Evolutionary conservation across 2,113 vertebrate genomes (phyloP).

Genomic region (Pangasianodon hypophthalmus): DNA sequence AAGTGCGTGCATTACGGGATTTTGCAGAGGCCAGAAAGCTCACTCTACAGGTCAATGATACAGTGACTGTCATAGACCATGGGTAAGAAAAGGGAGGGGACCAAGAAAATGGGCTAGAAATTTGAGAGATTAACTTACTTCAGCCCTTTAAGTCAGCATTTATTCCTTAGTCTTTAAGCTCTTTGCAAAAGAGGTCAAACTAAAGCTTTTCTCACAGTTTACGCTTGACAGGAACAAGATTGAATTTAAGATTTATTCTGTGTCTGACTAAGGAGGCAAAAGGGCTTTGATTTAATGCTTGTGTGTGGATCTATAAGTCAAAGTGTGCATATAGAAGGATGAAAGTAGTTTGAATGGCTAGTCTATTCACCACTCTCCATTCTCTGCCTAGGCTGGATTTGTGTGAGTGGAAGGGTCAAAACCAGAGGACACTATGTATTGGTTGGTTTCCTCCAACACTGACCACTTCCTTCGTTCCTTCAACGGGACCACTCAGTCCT

Average conservation of each 20-base stretch:
- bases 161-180: background rate
- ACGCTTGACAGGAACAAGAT: background rate
- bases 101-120: background rate
- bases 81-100: constrained; percentile 63
- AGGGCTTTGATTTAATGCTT: background rate
- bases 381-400: constrained; percentile 71
- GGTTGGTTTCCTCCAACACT: constrained; percentile 79
- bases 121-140: constrained; percentile 32
- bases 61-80: constrained; percentile 82
- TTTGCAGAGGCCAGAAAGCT: constrained; percentile 79
- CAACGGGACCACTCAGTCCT: background rate
- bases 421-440: constrained; percentile 75
- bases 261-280: background rate
- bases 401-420: constrained; percentile 85
- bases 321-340: background rate
- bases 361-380: background rate
- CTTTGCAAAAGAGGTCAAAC: background rate
- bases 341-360: background rate
- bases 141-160: constrained; percentile 24
- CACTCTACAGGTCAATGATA: constrained; percentile 72
- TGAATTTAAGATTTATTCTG: background rate
- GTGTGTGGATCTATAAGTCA: background rate
- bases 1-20: constrained; percentile 74
- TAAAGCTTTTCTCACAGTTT: background rate
- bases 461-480: constrained; percentile 25